Conservation (phyloP, 2,113 vertebrate species). For the Todiramphus chloris region DNA sequence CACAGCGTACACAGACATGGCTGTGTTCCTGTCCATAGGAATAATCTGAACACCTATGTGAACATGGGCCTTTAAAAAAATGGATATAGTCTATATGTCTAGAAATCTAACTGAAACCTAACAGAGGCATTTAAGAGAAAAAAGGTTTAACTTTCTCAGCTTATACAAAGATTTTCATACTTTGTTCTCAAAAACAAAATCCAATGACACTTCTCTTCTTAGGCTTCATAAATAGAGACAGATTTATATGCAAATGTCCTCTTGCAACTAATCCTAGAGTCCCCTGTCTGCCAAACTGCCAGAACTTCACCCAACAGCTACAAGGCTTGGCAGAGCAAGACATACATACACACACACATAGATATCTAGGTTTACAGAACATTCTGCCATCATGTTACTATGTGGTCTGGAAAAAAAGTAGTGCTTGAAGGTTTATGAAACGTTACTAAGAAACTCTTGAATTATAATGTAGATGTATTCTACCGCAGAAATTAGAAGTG, state of each 20-base stretch:
- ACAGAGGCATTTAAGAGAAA: background rate
- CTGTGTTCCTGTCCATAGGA: background rate
- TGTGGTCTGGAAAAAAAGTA: background rate
- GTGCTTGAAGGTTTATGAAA: background rate
- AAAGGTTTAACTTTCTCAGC: background rate
- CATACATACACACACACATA: background rate
- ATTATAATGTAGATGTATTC: background rate
- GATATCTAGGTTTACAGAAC: background rate
- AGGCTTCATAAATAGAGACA: background rate
- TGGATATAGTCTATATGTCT: background rate
- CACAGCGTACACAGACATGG: background rate
- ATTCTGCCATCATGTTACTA: background rate
- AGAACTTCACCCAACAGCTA: constrained; percentile 9
- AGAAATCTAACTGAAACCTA: background rate
- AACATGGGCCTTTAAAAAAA: background rate
- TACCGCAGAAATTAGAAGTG: background rate
- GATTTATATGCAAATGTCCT: constrained; percentile 20
- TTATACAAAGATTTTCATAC: background rate
- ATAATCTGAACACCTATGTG: background rate
- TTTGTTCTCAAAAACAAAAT: background rate
- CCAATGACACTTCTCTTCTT: background rate
- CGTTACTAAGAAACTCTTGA: background rate
- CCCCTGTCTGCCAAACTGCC: constrained; percentile 18
- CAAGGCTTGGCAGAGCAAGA: background rate
- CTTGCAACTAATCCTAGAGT: constrained; percentile 10